Evolutionary conservation across 2,113 vertebrate species (phyloP).

Genomic region (Gopherus evgoodei): DNA sequence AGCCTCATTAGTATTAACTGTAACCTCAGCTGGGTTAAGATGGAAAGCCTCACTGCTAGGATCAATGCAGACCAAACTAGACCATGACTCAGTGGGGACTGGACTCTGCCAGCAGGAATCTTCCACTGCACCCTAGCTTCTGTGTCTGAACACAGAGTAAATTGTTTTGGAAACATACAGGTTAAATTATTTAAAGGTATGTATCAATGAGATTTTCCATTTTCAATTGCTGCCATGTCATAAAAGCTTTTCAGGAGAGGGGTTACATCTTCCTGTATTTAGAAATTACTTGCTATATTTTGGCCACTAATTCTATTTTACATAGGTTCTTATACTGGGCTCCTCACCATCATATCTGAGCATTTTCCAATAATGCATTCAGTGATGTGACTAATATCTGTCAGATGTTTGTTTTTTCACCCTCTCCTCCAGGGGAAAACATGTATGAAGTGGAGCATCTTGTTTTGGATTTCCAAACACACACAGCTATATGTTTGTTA

Average conservation of each 20-base stretch:
- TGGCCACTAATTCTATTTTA: no score
- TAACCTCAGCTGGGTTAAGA: neutral
- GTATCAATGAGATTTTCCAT: neutral
- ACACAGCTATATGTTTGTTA: neutral
- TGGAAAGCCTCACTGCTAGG: rapidly evolving
- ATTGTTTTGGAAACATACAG: neutral
- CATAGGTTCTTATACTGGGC: neutral
- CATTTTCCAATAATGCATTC: neutral
- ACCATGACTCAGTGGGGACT: neutral
- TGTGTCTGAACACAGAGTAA: neutral
- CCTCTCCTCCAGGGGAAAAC: neutral
- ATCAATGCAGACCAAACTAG: rapidly evolving
- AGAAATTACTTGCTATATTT: no score
- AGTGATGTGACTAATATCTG: neutral
- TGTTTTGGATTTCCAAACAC: neutral
- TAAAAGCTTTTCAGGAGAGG: no score
- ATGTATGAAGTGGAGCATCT: neutral
- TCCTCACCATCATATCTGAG: neutral
- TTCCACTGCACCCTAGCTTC: rapidly evolving
- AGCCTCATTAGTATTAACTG: neutral
- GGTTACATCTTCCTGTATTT: no score
- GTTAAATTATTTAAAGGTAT: no score
- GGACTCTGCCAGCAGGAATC: neutral
- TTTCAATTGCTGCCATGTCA: neutral
- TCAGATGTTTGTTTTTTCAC: neutral